These are phyloP conservation scores for Gonioctena quinquepunctata DNA, from an alignment of 1,140 invertebrate genomes.

Conservation along the genomic window DNA sequence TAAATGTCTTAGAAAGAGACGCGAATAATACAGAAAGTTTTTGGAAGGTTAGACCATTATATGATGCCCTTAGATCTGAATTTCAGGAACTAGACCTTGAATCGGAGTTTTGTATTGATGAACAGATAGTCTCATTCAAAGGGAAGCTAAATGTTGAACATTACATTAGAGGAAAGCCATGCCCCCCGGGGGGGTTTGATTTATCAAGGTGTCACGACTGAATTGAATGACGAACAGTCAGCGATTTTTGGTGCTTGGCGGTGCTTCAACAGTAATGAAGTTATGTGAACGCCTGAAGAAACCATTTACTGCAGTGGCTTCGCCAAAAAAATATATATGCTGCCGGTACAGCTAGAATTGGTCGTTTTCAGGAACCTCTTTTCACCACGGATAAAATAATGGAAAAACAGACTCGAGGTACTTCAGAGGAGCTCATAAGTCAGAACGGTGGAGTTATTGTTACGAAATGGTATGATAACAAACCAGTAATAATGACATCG, in stretches of 20 bases:
- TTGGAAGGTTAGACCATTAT: neutral
- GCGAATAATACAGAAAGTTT: neutral
- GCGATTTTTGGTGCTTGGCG: slow-evolving; percentile 1
- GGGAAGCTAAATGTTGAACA: slow-evolving; percentile 4
- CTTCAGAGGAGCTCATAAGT: slow-evolving; percentile 3
- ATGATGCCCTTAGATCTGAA: neutral
- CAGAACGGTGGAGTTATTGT: neutral
- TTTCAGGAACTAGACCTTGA: neutral
- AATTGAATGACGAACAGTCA: neutral
- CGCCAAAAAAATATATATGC: slow-evolving; percentile 15
- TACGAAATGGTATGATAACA: slow-evolving; percentile 22
- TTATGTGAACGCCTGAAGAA: slow-evolving; percentile 13
- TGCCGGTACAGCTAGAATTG: slow-evolving; percentile 5
- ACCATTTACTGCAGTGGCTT: slow-evolving; percentile 9
- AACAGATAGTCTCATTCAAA: slow-evolving; percentile 19
- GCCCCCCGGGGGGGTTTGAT: slow-evolving; percentile 16
- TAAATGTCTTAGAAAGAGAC: neutral
- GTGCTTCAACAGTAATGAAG: slow-evolving; percentile 15
- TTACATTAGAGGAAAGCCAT: slow-evolving; percentile 21
- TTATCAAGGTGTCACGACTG: slow-evolving; percentile 16
- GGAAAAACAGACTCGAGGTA: neutral
- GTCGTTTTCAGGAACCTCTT: neutral
- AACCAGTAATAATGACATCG: slow-evolving; percentile 12
- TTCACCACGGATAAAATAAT: neutral
- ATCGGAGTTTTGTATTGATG: neutral